Evolutionary conservation across 2,797 vertebrate genomes (phyloP).

Genomic region (Sebastes alutus): DNA sequence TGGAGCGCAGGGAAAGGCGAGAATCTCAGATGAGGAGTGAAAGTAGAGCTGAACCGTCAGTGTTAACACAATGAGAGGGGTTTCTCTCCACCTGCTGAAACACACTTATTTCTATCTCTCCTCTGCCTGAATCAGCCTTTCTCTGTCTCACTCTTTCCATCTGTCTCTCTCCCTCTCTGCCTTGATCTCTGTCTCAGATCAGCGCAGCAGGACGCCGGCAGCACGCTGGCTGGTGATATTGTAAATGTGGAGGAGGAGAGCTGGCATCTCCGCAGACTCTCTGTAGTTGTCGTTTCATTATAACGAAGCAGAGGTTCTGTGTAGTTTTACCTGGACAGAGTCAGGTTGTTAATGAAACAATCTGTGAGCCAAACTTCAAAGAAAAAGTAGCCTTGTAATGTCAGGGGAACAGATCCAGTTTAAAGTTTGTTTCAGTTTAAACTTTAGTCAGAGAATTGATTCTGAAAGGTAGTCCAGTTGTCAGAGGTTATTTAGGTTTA

Average conservation of each 20-base stretch:
- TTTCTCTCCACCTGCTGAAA: conserved; percentile 14
- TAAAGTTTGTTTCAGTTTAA: conserved; percentile 8
- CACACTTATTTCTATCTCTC: not conserved
- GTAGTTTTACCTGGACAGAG: conserved; percentile 20
- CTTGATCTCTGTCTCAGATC: conserved; percentile 6
- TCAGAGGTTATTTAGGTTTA: not conserved
- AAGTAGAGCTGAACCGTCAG: conserved; percentile 11
- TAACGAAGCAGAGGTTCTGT: conserved; percentile 5
- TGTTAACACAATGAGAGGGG: not conserved
- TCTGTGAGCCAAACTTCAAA: conserved; percentile 27
- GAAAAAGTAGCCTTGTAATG: conserved; percentile 2
- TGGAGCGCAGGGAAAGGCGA: conserved; percentile 16
- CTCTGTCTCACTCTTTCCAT: not conserved
- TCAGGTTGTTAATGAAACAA: conserved; percentile 38
- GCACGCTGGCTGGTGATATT: not conserved
- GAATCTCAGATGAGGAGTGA: conserved; percentile 41
- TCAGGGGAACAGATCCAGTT: conserved; percentile 6
- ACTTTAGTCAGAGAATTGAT: not conserved
- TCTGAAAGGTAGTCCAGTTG: not conserved
- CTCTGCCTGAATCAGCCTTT: not conserved
- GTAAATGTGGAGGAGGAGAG: conserved; percentile 43
- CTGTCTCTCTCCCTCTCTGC: not conserved
- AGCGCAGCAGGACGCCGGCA: conserved; percentile 29
- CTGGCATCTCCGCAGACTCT: conserved; percentile 5
- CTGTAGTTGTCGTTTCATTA: conserved; percentile 13